phyloP scores from a whole-genome alignment of 2,888 invertebrate species.

The Scaptomyza flava region DNA sequence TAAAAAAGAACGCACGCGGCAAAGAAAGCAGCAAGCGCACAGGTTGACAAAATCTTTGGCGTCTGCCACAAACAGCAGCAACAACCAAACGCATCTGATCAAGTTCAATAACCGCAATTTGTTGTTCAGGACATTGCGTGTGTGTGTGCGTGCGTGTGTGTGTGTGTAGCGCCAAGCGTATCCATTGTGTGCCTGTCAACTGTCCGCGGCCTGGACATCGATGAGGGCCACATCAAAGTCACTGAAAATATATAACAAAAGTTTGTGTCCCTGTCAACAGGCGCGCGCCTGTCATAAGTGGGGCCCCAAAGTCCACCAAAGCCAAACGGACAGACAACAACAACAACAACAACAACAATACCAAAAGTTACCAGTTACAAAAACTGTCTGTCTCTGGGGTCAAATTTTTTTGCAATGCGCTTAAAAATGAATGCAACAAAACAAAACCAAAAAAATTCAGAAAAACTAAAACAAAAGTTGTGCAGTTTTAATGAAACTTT shows the following conservation, averaged over 20 bases:
- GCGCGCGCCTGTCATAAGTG: conserved; percentile 78
- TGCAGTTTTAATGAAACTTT: conserved; percentile 2
- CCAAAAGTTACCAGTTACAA: conserved; percentile 11
- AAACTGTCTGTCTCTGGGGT: conserved; percentile 62
- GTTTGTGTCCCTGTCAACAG: conserved; percentile 60
- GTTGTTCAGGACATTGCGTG: conserved; percentile 49
- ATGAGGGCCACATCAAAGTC: conserved; percentile 80
- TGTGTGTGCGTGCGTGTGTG: conserved; percentile 15
- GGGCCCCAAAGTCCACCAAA: conserved; percentile 42
- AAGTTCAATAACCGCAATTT: conserved; percentile 78
- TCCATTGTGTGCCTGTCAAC: conserved; percentile 77
- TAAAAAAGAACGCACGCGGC: conserved; percentile 21
- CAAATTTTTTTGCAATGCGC: conserved; percentile 51
- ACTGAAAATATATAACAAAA: conserved; percentile 73
- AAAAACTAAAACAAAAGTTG: conserved; percentile 3
- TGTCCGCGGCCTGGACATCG: conserved; percentile 68
- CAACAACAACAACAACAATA: conserved; percentile 13
- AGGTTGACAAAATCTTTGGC: conserved; percentile 46
- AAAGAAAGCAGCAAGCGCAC: conserved; percentile 19
- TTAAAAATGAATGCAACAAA: conserved; percentile 1
- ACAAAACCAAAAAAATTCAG: neutral
- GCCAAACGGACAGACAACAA: conserved; percentile 22
- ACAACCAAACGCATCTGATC: conserved; percentile 29
- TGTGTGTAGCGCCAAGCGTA: conserved; percentile 68
- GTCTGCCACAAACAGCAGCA: conserved; percentile 28